These are phyloP conservation scores for Drosophila prolongata DNA, from an alignment of 2,888 invertebrate species.

Conservation along the genomic window DNA sequence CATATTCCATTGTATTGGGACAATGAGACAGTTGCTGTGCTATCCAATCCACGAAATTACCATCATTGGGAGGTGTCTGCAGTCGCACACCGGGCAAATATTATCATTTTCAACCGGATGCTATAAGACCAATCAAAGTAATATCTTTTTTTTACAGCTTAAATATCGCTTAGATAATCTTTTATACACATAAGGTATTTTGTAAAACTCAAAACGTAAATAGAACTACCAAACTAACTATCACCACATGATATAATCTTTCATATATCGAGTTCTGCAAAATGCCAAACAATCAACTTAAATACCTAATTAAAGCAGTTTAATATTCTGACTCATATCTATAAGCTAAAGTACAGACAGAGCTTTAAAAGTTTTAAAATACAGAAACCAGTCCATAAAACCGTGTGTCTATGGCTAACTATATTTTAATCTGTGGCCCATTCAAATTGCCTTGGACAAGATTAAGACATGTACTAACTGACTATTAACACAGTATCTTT, in stretches of 20 bases:
- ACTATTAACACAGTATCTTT: slow-evolving; percentile 11
- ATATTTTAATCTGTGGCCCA: not conserved
- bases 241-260: too few species aligned
- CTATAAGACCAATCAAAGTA: not conserved
- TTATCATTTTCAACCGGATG: not conserved
- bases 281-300: slow-evolving; percentile 3
- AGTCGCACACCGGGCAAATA: slow-evolving; percentile 3
- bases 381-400: too few species aligned
- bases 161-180: too few species aligned
- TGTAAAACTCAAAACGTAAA: too few species aligned
- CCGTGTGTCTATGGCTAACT: not conserved
- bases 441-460: not conserved
- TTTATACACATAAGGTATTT: not conserved
- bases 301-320: not conserved
- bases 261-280: not conserved
- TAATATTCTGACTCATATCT: not conserved
- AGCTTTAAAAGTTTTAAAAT: not conserved
- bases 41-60: slow-evolving; percentile 29
- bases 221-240: not conserved
- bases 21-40: slow-evolving; percentile 41
- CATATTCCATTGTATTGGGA: slow-evolving; percentile 50
- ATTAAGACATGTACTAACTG: not conserved
- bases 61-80: slow-evolving; percentile 38
- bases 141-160: not conserved
- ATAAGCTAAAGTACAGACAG: too few species aligned